phyloP scores from a whole-genome alignment of 2,888 invertebrate species.

The Argynnis bischoffii region DNA sequence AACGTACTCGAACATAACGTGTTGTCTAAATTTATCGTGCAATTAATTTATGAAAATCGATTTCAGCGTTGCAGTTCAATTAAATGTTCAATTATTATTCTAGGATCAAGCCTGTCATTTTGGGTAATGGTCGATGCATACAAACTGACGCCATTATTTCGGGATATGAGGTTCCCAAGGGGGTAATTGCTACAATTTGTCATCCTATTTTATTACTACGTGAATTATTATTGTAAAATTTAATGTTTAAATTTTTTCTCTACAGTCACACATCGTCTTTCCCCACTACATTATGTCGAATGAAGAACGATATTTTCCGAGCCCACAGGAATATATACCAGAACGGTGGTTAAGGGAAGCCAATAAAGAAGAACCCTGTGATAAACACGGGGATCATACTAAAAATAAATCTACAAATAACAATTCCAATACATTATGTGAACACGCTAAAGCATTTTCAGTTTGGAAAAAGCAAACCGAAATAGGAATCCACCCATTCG shows the following conservation, averaged over 20 bases:
- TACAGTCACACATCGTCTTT: constrained; percentile 90
- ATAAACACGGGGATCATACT: neutral
- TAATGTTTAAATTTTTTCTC: constrained; percentile 35
- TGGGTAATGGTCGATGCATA: constrained; percentile 90
- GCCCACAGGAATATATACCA: constrained; percentile 87
- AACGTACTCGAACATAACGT: constrained; percentile 3
- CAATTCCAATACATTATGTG: constrained; percentile 32
- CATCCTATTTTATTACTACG: constrained; percentile 1
- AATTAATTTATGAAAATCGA: constrained; percentile 1
- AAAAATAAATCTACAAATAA: constrained; percentile 6
- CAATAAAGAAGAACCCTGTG: constrained; percentile 4
- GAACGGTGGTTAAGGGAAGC: constrained; percentile 86
- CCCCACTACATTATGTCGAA: constrained; percentile 90
- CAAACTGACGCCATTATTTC: constrained; percentile 88
- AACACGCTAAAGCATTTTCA: constrained; percentile 39
- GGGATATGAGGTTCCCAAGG: constrained; percentile 91
- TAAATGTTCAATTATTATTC: constrained; percentile 32
- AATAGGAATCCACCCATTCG: constrained; percentile 87
- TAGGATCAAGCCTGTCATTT: constrained; percentile 91
- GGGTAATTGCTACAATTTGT: constrained; percentile 74
- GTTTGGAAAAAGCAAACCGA: constrained; percentile 77
- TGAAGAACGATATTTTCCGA: constrained; percentile 86
- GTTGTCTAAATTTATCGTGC: constrained; percentile 1
- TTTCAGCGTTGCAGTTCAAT: neutral
- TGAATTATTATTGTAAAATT: neutral